A percentile compares a stretch with the other conserved stretches of the same genome.
Conservation (phyloP, 2,888 invertebrate species). For the Lomographa bimaculata region DNA sequence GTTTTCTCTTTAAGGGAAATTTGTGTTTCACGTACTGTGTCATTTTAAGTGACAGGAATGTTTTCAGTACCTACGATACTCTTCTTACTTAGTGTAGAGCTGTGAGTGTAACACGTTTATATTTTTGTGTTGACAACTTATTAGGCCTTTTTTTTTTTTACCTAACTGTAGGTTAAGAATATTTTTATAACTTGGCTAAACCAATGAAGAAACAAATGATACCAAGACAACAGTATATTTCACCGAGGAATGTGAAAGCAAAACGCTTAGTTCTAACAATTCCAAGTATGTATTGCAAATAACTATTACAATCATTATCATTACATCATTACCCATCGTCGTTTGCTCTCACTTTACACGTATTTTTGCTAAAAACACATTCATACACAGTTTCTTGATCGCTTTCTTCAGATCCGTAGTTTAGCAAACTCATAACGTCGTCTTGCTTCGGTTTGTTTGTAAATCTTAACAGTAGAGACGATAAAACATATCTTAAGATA, state of each 20-base stretch:
- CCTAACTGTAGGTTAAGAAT: too few species aligned
- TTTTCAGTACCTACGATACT: too few species aligned
- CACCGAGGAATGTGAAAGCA: constrained; percentile 21
- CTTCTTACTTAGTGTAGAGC: too few species aligned
- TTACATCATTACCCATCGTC: constrained; percentile 17
- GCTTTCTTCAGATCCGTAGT: constrained; percentile 36
- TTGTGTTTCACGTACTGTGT: too few species aligned
- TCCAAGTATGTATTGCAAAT: constrained; percentile 18
- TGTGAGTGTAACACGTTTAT: too few species aligned
- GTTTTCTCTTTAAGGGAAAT: too few species aligned
- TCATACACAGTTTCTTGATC: constrained; percentile 45
- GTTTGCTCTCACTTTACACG: constrained; percentile 10
- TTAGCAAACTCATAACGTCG: constrained; percentile 40
- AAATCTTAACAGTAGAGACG: too few species aligned
- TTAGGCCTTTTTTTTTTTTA: too few species aligned
- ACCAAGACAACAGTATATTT: constrained; percentile 8
- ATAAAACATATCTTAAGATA: too few species aligned
- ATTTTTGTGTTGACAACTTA: too few species aligned
- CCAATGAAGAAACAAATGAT: constrained; percentile 3
- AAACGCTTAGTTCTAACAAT: constrained; percentile 11
- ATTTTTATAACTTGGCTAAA: background rate
- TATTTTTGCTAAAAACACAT: constrained; percentile 26
- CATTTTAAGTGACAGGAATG: too few species aligned
- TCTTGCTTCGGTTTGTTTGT: constrained; percentile 32
- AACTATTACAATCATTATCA: constrained; percentile 18